Percentiles rank a stretch among this genome's conserved stretches.
Conservation (phyloP, 2,113 vertebrate species). For the Neopipo cinnamomea region DNA sequence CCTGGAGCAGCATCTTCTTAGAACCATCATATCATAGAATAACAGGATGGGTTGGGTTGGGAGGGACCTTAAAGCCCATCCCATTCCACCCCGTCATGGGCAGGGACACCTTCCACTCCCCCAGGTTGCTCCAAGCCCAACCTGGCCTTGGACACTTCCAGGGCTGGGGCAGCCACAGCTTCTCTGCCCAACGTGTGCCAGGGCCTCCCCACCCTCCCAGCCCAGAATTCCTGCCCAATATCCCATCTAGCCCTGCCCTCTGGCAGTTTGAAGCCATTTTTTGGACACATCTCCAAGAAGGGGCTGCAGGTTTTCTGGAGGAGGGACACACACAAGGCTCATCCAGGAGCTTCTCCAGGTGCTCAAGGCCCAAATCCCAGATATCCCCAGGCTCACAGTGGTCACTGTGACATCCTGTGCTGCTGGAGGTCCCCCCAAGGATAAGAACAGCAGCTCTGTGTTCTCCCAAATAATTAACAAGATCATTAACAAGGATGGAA, state of each 20-base stretch:
- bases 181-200: not conserved
- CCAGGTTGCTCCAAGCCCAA: not conserved
- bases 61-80: not conserved
- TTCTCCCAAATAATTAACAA: not conserved
- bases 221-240: not conserved
- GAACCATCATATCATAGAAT: not conserved
- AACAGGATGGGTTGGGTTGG: not conserved
- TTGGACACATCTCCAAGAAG: not conserved
- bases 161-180: not conserved
- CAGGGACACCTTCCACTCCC: not conserved
- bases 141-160: not conserved
- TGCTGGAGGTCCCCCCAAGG: accelerated
- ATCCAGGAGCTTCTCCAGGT: not conserved
- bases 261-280: not conserved
- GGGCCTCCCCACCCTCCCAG: not conserved
- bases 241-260: not conserved
- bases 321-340: accelerated
- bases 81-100: accelerated
- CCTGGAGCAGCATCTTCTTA: not conserved
- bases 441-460: not conserved
- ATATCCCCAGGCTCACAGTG: accelerated
- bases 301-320: not conserved
- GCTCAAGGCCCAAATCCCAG: not conserved
- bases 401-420: not conserved
- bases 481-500: not conserved